Conservation (phyloP, 1,140 invertebrate genomes). For the Globodera ellingtonae region DNA sequence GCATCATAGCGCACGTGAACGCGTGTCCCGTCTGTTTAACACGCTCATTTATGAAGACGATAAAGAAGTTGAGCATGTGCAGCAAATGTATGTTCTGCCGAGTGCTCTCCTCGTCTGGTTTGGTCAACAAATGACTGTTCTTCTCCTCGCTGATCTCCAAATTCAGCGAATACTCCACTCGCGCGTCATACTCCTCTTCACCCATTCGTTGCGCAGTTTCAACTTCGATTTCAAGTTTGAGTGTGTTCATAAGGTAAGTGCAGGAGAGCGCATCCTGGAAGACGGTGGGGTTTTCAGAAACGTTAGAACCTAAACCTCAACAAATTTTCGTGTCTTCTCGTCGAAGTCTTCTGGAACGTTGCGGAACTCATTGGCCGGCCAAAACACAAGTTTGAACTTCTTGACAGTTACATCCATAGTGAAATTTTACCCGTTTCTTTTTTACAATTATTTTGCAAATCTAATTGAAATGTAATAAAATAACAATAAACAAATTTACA, state of each 20-base stretch:
- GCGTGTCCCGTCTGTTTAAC: constrained; percentile 2
- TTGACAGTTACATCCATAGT: constrained; percentile 26
- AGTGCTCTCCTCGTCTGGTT: background rate
- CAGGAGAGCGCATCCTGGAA: constrained; percentile 32
- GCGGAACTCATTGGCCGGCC: constrained; percentile 31
- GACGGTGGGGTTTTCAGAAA: background rate
- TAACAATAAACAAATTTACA: too few relatives aligned
- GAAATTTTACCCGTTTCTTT: too few relatives aligned
- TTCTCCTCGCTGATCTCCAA: constrained; percentile 11
- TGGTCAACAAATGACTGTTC: constrained; percentile 21
- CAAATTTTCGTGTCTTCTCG: constrained; percentile 28
- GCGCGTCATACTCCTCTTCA: constrained; percentile 37
- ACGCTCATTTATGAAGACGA: constrained; percentile 18
- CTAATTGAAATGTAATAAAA: too few relatives aligned
- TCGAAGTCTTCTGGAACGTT: constrained; percentile 23
- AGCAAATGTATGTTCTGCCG: constrained; percentile 3
- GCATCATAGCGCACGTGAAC: constrained; percentile 28
- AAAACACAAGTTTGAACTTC: constrained; percentile 37
- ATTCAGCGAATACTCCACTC: constrained; percentile 32
- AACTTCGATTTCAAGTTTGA: constrained; percentile 26
- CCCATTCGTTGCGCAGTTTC: constrained; percentile 26
- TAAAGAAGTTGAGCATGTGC: constrained; percentile 33
- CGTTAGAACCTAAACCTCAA: constrained; percentile 21
- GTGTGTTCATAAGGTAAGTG: constrained; percentile 12
- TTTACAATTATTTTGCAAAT: too few relatives aligned